Evolutionary conservation across 92 coral and sea anemone species (phyloP), one percentile per base, ranked within the genome.

Genomic region (Palythoa grandis): DNA sequence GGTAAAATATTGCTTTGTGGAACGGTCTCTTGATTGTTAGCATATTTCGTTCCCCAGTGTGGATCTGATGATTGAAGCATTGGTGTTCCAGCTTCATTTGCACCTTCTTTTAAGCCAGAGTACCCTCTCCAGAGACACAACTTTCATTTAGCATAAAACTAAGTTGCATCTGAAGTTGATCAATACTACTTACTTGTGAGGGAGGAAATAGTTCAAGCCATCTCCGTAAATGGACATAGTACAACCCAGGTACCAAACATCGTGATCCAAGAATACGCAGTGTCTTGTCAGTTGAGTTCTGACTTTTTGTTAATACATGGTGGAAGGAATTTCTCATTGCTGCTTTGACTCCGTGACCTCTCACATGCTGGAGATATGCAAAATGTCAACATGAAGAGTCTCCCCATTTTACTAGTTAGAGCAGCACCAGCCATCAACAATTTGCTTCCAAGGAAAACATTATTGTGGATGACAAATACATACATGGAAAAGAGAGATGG

Each of bases 241-340:
- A 96, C 57, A 96, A 79, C 1, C 99, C 99, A 2, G 99, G 99
- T 12, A 87, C 48, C 65, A 96, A 79, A 75, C 98, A 95, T 14
- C 99, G 88, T 47, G 83, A 85, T 14, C 97, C 92, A 35, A 96
- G 93, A 22, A 66, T 83, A 39, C 11, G 89, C 74, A 93, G 39
- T 2, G 73, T 88, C 53, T 74, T 86, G 56, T 85, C 87, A 17
- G 80, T 84, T 4, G 86, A 82, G 82, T 88, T 77, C 23, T 82
- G 82, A 48, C 86, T 70, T 73, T 87, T 67, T 38, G 88, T 93
- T 40, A 96, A 52, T 17, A 96, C 92, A 68, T 92, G 92, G 69
- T 88, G 92, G 85, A 96, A 96, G 7, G 91, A 86, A 72, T 91
- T 87, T 25, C 78, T 82, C 11, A 91, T 88, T 8, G 95, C 98